Base-by-base conservation (phyloP, 1,140 invertebrate genomes). In the Glossosoma conforme region DNA sequence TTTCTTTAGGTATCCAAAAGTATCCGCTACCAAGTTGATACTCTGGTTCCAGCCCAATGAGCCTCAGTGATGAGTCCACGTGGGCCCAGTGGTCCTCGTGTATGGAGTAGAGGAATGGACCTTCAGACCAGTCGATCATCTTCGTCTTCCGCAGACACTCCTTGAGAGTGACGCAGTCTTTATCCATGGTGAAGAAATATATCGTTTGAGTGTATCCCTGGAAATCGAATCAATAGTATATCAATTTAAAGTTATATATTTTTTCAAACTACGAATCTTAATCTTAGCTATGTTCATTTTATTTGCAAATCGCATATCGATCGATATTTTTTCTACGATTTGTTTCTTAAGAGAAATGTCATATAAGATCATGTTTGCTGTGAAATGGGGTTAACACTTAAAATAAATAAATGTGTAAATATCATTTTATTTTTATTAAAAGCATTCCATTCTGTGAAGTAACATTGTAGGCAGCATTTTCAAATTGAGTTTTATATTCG, bases 1-100 rank as follows among this genome's bases (percentile, higher is more conserved):
- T 40, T 47, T 58, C 60, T 21, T 50, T 57, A 1, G 56, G 15
- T 1, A 59, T 55, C 54, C 48, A 62, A 44, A 56, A 47, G 36
- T 54, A 51, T 14, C 44, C 41, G 30, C 56, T 59, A 17, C 41
- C 25, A 17, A 44, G 43, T 20, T 56, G 42, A 32, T 40, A 60
- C 14, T 49, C 52, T 3, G 52, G 40, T 19, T 44, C 44, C 15
- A 59, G 22, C 10, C 44, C 38, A 6, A 52, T 25, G 14, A 58
- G 32, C 4, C 42, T 38, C 24, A 60, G 32, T 13, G 49, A 28
- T 1, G 32, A 28, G 21, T 56, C 36, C 11, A 56, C 40, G 9
- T 48, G 45, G 8, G 38, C 32, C 44, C 58, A 59, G 21, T 61
- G 52, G 9, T 61, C 48, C 15, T 52, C 24, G 15, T 61, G 54